These are phyloP conservation scores for Sparus aurata DNA, from an alignment of 2,797 vertebrate genomes.

Conservation along the genomic window DNA sequence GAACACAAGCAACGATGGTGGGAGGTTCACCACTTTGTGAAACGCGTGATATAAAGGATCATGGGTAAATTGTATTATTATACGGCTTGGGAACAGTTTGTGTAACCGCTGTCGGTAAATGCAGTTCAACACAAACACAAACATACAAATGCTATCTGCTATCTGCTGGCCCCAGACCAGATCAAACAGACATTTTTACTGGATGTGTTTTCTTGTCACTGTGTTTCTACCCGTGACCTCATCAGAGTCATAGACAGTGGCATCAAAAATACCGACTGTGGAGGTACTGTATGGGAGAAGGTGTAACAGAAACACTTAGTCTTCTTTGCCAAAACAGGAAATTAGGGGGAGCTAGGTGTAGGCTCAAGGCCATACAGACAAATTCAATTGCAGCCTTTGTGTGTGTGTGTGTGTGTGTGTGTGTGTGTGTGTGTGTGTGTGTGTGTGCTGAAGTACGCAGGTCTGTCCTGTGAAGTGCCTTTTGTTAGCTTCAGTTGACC, in stretches of 20 bases:
- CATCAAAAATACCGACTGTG: constrained; percentile 23
- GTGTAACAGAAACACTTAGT: constrained; percentile 32
- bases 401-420: constrained; percentile 15
- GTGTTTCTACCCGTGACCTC: constrained; percentile 33
- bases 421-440: constrained; percentile 8
- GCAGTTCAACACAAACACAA: background rate
- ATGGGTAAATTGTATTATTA: too few species aligned
- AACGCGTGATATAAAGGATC: too few species aligned
- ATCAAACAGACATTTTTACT: constrained; percentile 14
- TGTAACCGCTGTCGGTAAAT: too few species aligned
- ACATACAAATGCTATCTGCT: background rate
- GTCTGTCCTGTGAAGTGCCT: constrained; percentile 55
- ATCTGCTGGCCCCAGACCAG: constrained; percentile 1
- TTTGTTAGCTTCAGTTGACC: constrained; percentile 56
- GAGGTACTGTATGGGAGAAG: constrained; percentile 16
- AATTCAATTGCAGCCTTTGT: constrained; percentile 67
- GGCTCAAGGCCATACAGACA: constrained; percentile 44
- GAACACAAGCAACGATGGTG: too few species aligned
- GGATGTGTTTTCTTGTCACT: background rate
- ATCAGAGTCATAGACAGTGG: constrained; percentile 31
- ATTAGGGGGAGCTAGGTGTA: constrained; percentile 58
- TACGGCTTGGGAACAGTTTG: too few species aligned
- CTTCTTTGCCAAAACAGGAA: constrained; percentile 67
- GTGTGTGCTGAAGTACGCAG: constrained; percentile 16
- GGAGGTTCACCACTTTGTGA: too few species aligned